These are phyloP conservation scores for Esox niger DNA, from an alignment of 2,113 vertebrate species.

Conservation along the genomic window DNA sequence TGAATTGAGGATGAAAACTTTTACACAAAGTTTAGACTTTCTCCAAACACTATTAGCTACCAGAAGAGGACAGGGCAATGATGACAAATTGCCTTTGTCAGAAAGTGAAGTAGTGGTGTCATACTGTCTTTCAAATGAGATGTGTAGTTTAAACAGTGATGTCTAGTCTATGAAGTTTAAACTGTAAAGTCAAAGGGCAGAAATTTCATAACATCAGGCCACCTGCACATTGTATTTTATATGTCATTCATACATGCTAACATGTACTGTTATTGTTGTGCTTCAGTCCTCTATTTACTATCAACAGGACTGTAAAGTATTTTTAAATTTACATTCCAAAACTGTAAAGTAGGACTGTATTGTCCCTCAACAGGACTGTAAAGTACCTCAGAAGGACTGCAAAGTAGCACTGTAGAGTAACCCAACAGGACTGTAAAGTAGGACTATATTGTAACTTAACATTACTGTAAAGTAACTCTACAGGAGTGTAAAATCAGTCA, in stretches of 20 bases:
- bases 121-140: conserved; percentile 21
- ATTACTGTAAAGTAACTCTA: no score
- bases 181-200: conserved; percentile 2
- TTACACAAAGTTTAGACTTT: no score
- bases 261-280: neutral
- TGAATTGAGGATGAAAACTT: conserved; percentile 19
- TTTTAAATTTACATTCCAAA: no score
- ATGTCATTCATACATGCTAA: neutral
- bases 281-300: neutral
- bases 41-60: conserved; percentile 38
- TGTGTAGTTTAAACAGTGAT: conserved; percentile 28
- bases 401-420: no score
- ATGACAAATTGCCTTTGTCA: conserved; percentile 41
- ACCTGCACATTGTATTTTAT: neutral
- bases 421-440: no score
- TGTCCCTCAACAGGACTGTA: no score
- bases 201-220: conserved; percentile 1
- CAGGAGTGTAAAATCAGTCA: no score
- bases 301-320: no score
- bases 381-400: no score
- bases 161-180: no score
- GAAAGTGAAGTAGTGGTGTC: conserved; percentile 14
- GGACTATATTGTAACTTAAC: no score
- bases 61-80: conserved; percentile 33
- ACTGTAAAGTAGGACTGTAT: no score